Conservation (phyloP, 2,888 invertebrate genomes). For the Drosophila vallismaia region DNA sequence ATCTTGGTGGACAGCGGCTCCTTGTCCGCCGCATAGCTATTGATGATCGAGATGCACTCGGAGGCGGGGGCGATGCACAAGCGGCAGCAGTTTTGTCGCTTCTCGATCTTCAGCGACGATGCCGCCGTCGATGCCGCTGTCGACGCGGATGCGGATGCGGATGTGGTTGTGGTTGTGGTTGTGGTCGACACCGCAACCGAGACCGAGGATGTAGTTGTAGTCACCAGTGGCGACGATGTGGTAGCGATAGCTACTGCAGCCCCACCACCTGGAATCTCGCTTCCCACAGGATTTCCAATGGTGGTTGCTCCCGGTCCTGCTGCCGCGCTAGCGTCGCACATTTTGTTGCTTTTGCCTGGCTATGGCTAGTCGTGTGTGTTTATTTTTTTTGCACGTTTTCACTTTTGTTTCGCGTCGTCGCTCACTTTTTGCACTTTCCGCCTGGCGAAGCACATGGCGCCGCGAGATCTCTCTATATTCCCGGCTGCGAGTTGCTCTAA, state of each 20-base stretch:
- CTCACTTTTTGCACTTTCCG: conserved; percentile 9
- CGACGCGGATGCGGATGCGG: background rate
- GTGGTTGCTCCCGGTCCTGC: conserved; percentile 25
- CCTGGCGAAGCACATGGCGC: background rate
- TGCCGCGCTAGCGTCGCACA: conserved; percentile 64
- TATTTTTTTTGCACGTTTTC: conserved; percentile 66
- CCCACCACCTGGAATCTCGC: conserved; percentile 4
- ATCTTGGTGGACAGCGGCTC: conserved; percentile 84
- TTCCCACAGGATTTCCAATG: conserved; percentile 2
- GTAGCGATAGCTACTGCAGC: conserved; percentile 3
- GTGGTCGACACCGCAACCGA: conserved; percentile 12
- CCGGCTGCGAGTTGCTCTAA: background rate
- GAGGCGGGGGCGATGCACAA: conserved; percentile 84
- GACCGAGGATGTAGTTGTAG: conserved; percentile 25
- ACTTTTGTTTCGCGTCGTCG: conserved; percentile 65
- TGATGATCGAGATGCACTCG: conserved; percentile 84
- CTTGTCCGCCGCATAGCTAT: conserved; percentile 84
- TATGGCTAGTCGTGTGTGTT: conserved; percentile 1
- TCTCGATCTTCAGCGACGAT: conserved; percentile 41
- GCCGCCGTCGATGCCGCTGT: conserved; percentile 12
- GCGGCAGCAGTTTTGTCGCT: conserved; percentile 83
- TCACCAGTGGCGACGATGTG: conserved; percentile 35
- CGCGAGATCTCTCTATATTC: background rate
- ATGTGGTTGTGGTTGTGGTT: conserved; percentile 12
- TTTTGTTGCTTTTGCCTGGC: conserved; percentile 42